These are phyloP conservation scores for Ommatoiulus sabulosus DNA, from an alignment of 2,888 invertebrate species.

Conservation along the genomic window DNA sequence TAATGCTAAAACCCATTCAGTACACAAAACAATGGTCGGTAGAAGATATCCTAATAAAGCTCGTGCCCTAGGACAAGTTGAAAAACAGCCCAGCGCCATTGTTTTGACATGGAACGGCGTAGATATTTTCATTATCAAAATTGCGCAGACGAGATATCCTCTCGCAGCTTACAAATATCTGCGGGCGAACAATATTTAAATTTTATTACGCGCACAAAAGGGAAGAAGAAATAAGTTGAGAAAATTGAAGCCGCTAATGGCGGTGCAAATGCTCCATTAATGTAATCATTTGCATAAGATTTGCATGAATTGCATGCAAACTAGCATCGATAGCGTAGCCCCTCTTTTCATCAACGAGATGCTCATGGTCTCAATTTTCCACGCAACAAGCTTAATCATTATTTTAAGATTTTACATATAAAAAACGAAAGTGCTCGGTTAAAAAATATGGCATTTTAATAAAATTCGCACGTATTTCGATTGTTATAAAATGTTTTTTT, in stretches of 20 bases:
- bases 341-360: not conserved
- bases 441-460: not conserved
- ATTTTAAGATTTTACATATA: not conserved
- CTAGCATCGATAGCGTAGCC: constrained; percentile 2
- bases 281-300: constrained; percentile 38
- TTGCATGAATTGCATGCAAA: constrained; percentile 46
- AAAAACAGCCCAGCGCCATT: not conserved
- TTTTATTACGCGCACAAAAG: constrained; percentile 37
- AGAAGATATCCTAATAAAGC: not conserved
- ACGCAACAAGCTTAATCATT: not conserved
- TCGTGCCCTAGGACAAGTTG: not conserved
- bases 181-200: constrained; percentile 4
- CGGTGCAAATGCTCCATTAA: constrained; percentile 38
- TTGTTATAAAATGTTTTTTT: no score
- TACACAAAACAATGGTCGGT: not conserved
- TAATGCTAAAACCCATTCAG: not conserved
- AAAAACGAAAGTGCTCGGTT: not conserved
- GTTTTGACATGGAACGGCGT: not conserved
- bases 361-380: not conserved
- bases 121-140: constrained; percentile 35
- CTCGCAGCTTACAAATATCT: constrained; percentile 3
- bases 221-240: constrained; percentile 10
- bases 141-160: constrained; percentile 18
- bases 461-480: not conserved
- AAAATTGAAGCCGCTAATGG: constrained; percentile 45